These are phyloP conservation scores for Tetramorium parvispinum DNA, from an alignment of 1,140 invertebrate genomes.

Conservation along the genomic window DNA sequence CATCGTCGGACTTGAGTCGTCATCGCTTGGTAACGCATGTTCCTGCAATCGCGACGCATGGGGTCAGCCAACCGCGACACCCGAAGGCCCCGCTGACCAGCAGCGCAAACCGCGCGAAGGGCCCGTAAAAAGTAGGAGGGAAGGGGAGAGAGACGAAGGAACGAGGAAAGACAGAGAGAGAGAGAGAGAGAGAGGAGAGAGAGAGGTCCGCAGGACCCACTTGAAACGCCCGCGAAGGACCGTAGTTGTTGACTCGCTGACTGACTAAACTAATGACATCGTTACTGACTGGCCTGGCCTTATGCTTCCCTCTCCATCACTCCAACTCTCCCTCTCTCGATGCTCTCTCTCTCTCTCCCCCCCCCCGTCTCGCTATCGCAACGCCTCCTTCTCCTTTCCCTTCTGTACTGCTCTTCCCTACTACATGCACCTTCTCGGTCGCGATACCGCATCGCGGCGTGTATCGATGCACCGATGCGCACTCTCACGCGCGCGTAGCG, in stretches of 20 bases:
- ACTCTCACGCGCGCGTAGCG: conserved; percentile 52
- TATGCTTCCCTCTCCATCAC: conserved; percentile 69
- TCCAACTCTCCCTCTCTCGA: conserved; percentile 22
- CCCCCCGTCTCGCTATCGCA: conserved; percentile 19
- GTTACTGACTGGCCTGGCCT: conserved; percentile 82
- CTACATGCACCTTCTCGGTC: conserved; percentile 57
- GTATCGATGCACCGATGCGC: conserved; percentile 63
- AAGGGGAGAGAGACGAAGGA: neutral
- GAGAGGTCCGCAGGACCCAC: conserved; percentile 57
- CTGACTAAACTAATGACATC: conserved; percentile 84
- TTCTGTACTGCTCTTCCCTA: neutral
- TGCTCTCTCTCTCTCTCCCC: neutral
- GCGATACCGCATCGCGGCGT: conserved; percentile 46
- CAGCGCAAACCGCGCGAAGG: conserved; percentile 46
- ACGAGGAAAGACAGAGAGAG: neutral
- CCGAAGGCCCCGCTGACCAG: conserved; percentile 43
- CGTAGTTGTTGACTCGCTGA: conserved; percentile 83
- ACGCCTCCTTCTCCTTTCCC: neutral
- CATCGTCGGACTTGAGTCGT: conserved; percentile 17
- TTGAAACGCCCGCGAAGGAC: conserved; percentile 74
- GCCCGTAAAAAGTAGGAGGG: conserved; percentile 55
- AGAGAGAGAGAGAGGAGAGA: neutral
- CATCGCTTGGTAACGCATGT: conserved; percentile 33
- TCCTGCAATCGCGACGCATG: conserved; percentile 32
- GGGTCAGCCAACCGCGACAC: conserved; percentile 33